Evolutionary conservation across 2,888 invertebrate genomes (phyloP).

Genomic region (Clanis bilineata): DNA sequence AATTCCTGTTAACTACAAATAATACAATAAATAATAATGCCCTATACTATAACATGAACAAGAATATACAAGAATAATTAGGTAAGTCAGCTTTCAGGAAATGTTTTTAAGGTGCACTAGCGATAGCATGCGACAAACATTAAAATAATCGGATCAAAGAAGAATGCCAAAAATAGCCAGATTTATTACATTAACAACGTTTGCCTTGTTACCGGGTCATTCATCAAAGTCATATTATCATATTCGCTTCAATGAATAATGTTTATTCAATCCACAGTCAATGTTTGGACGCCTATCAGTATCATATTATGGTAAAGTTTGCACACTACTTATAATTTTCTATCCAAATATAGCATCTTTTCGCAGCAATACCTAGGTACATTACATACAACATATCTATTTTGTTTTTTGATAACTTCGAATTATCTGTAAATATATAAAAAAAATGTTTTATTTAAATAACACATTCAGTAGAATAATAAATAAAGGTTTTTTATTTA

Average conservation of each 20-base stretch:
- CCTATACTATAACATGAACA: no score
- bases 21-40: no score
- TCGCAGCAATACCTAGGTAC: no score
- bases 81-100: neutral
- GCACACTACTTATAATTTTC: slow-evolving; percentile 18
- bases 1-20: no score
- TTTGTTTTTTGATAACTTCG: no score
- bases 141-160: slow-evolving; percentile 50
- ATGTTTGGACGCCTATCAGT: slow-evolving; percentile 1
- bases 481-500: no score
- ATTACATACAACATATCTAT: no score
- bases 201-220: slow-evolving; percentile 29
- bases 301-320: slow-evolving; percentile 1
- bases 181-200: slow-evolving; percentile 36
- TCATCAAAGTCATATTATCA: slow-evolving; percentile 33
- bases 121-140: neutral
- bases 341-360: neutral
- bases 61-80: neutral
- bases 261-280: slow-evolving; percentile 42
- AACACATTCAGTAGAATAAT: no score
- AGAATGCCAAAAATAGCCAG: slow-evolving; percentile 32
- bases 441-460: no score
- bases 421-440: no score
- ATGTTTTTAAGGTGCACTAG: neutral
- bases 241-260: slow-evolving; percentile 28